phyloP scores from a whole-genome alignment of 2,113 vertebrate genomes.

The Apteryx mantelli region DNA sequence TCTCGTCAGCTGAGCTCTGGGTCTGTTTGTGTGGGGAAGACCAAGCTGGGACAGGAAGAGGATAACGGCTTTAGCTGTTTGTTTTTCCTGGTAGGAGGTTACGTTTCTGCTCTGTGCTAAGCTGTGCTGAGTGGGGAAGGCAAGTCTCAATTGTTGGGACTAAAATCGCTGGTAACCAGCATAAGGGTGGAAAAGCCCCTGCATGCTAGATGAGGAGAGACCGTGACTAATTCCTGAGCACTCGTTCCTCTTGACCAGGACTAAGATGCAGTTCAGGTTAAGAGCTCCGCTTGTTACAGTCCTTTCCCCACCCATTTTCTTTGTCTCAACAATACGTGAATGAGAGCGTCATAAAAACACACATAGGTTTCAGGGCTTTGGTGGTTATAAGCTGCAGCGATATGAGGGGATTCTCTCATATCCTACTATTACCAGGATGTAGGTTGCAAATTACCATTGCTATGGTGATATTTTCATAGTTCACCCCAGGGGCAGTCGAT shows the following conservation, averaged over 20 bases:
- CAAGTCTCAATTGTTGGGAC: accelerated
- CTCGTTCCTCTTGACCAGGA: neutral
- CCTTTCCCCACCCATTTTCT: constrained; percentile 43
- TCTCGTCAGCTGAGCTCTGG: too few species aligned
- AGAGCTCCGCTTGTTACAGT: neutral
- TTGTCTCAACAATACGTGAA: neutral
- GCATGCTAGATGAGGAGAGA: neutral
- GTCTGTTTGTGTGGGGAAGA: neutral
- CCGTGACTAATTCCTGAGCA: neutral
- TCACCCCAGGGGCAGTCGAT: neutral
- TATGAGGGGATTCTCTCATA: neutral
- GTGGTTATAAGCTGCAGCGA: neutral
- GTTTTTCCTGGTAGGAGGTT: neutral
- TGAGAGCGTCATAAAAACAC: neutral
- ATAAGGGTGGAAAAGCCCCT: neutral
- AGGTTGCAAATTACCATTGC: neutral
- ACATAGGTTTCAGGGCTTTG: neutral
- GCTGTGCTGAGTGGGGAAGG: neutral
- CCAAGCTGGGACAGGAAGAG: accelerated
- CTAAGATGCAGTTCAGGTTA: neutral
- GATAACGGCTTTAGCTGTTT: accelerated
- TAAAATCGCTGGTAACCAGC: accelerated
- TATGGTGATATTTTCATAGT: neutral
- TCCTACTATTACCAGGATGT: neutral
- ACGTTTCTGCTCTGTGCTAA: accelerated